phyloP scores from a whole-genome alignment of 2,113 vertebrate genomes.

The Alligator mississippiensis region DNA sequence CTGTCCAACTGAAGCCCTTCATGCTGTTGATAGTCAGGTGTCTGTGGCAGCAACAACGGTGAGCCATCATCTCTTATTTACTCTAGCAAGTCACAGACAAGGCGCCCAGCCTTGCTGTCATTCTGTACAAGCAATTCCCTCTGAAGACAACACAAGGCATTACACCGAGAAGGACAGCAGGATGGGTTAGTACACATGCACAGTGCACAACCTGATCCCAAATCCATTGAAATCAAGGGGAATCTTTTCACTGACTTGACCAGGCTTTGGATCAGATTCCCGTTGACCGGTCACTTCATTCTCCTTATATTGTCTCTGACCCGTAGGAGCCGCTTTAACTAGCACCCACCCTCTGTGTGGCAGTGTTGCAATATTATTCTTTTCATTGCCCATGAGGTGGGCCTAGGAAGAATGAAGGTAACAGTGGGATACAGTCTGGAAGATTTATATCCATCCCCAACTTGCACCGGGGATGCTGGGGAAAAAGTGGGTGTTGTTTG shows the following conservation, averaged over 20 bases:
- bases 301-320: too few relatives aligned
- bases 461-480: too few relatives aligned
- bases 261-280: background rate
- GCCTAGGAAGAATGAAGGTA: background rate
- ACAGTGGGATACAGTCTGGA: background rate
- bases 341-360: background rate
- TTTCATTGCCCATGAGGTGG: background rate
- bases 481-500: slow-evolving; percentile 24
- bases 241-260: background rate
- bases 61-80: too few relatives aligned
- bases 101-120: background rate
- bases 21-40: too few relatives aligned
- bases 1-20: too few relatives aligned
- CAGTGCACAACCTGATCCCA: background rate
- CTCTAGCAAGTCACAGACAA: background rate
- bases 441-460: slow-evolving; percentile 15
- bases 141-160: background rate
- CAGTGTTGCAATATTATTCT: background rate
- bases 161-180: background rate
- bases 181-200: background rate
- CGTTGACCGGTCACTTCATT: background rate
- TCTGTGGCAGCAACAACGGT: too few relatives aligned
- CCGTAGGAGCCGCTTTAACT: background rate
- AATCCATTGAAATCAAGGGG: background rate
- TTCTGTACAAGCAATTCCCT: background rate